phyloP scores from a whole-genome alignment of 2,113 vertebrate genomes.

The Eira barbara region DNA sequence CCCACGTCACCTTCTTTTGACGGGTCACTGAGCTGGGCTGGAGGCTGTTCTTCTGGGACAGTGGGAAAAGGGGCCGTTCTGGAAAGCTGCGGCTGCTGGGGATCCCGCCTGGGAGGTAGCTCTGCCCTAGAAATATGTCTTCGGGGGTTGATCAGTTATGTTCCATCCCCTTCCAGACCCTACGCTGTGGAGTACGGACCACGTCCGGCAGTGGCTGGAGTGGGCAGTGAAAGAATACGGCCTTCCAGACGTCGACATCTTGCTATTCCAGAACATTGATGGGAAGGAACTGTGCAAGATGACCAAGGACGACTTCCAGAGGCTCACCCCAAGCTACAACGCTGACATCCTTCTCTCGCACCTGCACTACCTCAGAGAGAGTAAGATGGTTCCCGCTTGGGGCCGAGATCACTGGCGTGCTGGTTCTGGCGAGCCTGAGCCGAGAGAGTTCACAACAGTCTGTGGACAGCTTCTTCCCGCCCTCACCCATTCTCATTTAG shows the following conservation, averaged over 20 bases:
- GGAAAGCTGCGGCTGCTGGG: background rate
- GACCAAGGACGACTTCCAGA: slow-evolving; percentile 92
- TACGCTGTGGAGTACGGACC: slow-evolving; percentile 90
- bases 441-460: background rate
- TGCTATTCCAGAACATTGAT: slow-evolving; percentile 90
- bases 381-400: slow-evolving; percentile 79
- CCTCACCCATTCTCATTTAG: background rate
- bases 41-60: background rate
- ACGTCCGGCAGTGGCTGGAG: slow-evolving; percentile 93
- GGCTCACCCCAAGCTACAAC: slow-evolving; percentile 91
- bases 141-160: fast-evolving
- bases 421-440: background rate
- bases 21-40: too few relatives aligned
- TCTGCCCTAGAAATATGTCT: too few relatives aligned
- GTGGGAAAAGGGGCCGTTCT: background rate
- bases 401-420: fast-evolving
- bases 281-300: slow-evolving; percentile 93
- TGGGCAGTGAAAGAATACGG: slow-evolving; percentile 93
- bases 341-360: slow-evolving; percentile 93
- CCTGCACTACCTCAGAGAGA: slow-evolving; percentile 96
- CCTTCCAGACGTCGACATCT: slow-evolving; percentile 88
- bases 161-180: slow-evolving; percentile 81
- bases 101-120: fast-evolving
- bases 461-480: background rate
- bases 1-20: fast-evolving